Base-by-base conservation (phyloP, 2,888 invertebrate genomes). In the Formica aserva region DNA sequence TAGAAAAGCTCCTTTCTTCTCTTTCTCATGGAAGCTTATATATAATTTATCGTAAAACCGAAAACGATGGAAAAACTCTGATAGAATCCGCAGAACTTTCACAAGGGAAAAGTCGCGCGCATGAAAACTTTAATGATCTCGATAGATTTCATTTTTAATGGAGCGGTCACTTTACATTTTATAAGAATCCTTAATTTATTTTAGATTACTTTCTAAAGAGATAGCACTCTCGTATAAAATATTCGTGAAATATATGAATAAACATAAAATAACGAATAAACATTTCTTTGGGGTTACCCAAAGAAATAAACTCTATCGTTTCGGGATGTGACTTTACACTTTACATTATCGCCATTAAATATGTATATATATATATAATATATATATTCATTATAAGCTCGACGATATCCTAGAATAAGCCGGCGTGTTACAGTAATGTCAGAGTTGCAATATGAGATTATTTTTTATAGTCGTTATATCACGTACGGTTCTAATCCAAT, bases 401-500 rank as follows among this genome's bases (percentile, higher is more conserved):
- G 60, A 29, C 63, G 35, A 71, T 9, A n/a, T 62, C 67, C 45
- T 9, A 11, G 4, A 18, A 9, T 55, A 83, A 76, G 69, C 71
- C 67, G 38, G 66, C n/a, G 8, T 83, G 71, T 80, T 80, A 35
- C 87, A 26, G 48, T 60, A 67, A 85, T 48, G 82, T 60, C 67
- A 8, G 32, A 41, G 6, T 0, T 63, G 65, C 65, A 60, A 82
- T 85, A 71, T 63, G 60, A 83, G 86, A 87, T 89, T 88, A 90
- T 32, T 86, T 74, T 83, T 81, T 60, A 48, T 60, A 29, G 52
- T 74, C 77, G 82, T 90, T 84, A 86, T 80, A 87, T 76, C 71
- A 65, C 83, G 69, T 66, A 81, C 82, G 32, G 69, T 66, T 67
- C 72, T 90, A 90, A 90, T 90, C 87, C 88, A 90, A 90, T 90